Percentiles rank a stretch among this genome's conserved stretches.
Evolutionary conservation across 2,797 vertebrate species (phyloP).

Genomic region (Ctenochaetus hawaiiensis): DNA sequence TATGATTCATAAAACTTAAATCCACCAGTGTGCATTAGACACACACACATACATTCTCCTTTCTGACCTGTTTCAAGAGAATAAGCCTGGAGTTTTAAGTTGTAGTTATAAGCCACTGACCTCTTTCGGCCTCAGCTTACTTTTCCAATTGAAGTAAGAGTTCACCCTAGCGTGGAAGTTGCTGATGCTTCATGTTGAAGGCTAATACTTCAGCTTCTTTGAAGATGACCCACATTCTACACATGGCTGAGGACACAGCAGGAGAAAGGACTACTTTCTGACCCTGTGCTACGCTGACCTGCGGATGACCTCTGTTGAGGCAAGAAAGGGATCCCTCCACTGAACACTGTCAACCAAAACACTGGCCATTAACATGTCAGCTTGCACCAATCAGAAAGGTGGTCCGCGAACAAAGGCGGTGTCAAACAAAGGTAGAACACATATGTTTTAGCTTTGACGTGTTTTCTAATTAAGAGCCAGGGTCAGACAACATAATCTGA

Average conservation of each 20-base stretch:
- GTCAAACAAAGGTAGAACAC: constrained; percentile 33
- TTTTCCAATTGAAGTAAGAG: constrained; percentile 36
- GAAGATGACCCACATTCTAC: constrained; percentile 83
- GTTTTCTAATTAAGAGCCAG: constrained; percentile 37
- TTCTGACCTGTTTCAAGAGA: constrained; percentile 9
- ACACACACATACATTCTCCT: constrained; percentile 3
- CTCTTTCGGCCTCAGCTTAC: constrained; percentile 31
- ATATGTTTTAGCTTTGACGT: constrained; percentile 15
- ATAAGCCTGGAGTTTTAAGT: constrained; percentile 24
- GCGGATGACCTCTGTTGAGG: constrained; percentile 59
- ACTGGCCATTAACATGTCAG: constrained; percentile 45
- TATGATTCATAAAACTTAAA: constrained; percentile 20
- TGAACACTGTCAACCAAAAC: constrained; percentile 56
- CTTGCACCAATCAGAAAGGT: constrained; percentile 17
- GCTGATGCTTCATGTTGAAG: constrained; percentile 59
- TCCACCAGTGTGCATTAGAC: neutral
- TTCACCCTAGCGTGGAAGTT: constrained; percentile 56
- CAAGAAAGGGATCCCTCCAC: constrained; percentile 53
- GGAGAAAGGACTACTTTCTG: constrained; percentile 75
- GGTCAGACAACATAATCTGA: constrained; percentile 16
- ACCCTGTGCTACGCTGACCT: constrained; percentile 71
- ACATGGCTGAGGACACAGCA: constrained; percentile 82
- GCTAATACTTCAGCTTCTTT: constrained; percentile 71
- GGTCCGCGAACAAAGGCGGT: constrained; percentile 22
- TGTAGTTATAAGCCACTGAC: constrained; percentile 27